Base-by-base conservation (phyloP, 2,888 invertebrate genomes). In the Anthophora plumipes region DNA sequence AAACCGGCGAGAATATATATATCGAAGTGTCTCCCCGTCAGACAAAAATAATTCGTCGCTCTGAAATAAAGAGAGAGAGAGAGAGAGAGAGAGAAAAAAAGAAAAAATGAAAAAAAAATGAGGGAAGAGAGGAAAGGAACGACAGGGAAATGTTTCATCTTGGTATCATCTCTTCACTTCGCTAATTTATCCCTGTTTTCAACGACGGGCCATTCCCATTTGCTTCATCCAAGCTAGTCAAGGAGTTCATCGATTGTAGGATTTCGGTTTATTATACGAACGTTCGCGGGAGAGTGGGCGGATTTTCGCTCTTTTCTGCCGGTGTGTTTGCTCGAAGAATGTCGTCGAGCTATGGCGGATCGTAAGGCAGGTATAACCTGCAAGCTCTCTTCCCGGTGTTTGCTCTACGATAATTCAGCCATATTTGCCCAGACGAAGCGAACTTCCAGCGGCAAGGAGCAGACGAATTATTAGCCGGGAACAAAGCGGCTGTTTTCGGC, bases 341-440 rank as follows among this genome's bases (percentile, higher is more conserved):
- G 79, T 86, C 82, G 78, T 31, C 70, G 71, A 70, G 64, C 64
- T 71, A 60, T 43, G 75, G 57, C 54, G 20, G 63, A 79, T 79
- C 61, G 59, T 69, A 81, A 81, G 84, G 74, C 71, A 59, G 70
- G 43, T 76, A 84, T 76, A 80, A 80, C 71, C 82, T 79, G 82
- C 31, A 82, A 50, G 59, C 59, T 68, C 82, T 77, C 75, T 79
- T 67, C 61, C 54, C 41, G 50, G 70, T 85, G 80, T 85, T 87
- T 86, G 79, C 80, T 39, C 54, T 69, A 75, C 83, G 83, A 82
- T 85, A 87, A 87, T 87, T 87, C 83, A 83, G 61, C 69, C 75
- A 77, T 87, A 82, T 87, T 87, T 87, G 79, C 83, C 81, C 85
- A 87, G 87, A 87, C 86, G 60, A 72, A 67, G 71, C 74, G 83